Evolutionary conservation across 2,113 vertebrate species (phyloP).

Genomic region (Microcebus jonahi): DNA sequence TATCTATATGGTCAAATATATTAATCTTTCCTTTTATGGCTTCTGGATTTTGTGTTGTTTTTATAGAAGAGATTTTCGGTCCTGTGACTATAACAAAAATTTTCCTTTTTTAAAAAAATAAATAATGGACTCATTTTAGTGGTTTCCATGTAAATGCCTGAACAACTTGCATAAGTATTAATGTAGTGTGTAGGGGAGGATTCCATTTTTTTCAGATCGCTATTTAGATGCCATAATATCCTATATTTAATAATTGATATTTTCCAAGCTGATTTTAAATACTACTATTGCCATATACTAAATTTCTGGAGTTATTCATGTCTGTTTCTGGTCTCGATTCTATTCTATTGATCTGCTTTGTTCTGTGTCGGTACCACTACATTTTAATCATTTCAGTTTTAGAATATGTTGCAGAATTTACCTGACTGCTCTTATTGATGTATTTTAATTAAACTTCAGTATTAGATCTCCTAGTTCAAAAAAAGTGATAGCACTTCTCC

Average conservation of each 20-base stretch:
- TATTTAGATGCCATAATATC: neutral
- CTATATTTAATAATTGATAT: neutral
- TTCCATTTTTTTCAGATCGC: neutral
- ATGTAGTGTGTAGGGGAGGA: neutral
- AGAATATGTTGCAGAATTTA: slow-evolving; percentile 19
- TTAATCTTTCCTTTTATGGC: neutral
- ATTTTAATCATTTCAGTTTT: neutral
- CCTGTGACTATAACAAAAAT: neutral
- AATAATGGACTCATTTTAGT: neutral
- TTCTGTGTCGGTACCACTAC: neutral
- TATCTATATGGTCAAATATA: neutral
- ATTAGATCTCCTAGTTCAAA: slow-evolving; percentile 25
- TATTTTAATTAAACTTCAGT: slow-evolving; percentile 56
- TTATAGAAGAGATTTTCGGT: neutral
- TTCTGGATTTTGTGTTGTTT: neutral
- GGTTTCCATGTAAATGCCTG: neutral
- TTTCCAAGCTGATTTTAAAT: slow-evolving; percentile 32
- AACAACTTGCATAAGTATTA: neutral
- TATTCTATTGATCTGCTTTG: neutral
- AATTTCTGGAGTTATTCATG: neutral
- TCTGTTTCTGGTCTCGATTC: neutral
- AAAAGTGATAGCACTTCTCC: neutral
- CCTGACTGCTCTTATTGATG: neutral
- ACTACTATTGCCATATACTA: neutral
- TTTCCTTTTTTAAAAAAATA: neutral